Evolutionary conservation across 2,113 vertebrate species (phyloP).

Genomic region (Columba janthina): DNA sequence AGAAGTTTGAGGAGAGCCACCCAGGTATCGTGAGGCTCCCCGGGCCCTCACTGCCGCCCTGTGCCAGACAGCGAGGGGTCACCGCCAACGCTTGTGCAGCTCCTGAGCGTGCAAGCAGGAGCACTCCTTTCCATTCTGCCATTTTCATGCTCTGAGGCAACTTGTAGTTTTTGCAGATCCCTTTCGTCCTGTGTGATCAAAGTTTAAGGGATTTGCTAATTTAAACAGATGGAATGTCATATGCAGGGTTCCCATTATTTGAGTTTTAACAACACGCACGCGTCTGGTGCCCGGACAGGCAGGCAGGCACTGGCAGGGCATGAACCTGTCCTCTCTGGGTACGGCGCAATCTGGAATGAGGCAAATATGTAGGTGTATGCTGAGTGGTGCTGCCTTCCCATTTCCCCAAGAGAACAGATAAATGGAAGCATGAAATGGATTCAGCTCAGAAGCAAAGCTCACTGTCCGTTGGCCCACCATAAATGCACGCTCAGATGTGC

Average conservation of each 20-base stretch:
- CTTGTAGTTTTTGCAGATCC: neutral
- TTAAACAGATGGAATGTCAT: neutral
- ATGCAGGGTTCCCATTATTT: neutral
- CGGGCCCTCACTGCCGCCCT: neutral
- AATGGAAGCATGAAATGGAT: neutral
- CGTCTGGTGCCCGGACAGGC: neutral
- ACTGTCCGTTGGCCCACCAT: neutral
- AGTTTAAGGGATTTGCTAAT: neutral
- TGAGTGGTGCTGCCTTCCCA: neutral
- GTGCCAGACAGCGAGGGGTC: neutral
- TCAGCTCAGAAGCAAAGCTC: neutral
- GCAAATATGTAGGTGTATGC: neutral
- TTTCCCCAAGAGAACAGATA: neutral
- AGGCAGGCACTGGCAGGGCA: neutral
- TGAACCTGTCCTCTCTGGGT: neutral
- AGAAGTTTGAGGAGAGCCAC: slow-evolving; percentile 85
- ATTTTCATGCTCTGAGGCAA: neutral
- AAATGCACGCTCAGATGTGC: neutral
- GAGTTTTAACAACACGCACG: neutral
- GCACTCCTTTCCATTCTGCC: neutral
- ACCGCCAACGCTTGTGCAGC: neutral
- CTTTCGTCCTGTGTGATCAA: neutral
- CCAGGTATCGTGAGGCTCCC: slow-evolving; percentile 71
- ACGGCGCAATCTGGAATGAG: neutral
- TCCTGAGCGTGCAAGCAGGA: neutral